Base-by-base conservation (phyloP, 2,797 vertebrate species). In the Buceros bicornis region DNA sequence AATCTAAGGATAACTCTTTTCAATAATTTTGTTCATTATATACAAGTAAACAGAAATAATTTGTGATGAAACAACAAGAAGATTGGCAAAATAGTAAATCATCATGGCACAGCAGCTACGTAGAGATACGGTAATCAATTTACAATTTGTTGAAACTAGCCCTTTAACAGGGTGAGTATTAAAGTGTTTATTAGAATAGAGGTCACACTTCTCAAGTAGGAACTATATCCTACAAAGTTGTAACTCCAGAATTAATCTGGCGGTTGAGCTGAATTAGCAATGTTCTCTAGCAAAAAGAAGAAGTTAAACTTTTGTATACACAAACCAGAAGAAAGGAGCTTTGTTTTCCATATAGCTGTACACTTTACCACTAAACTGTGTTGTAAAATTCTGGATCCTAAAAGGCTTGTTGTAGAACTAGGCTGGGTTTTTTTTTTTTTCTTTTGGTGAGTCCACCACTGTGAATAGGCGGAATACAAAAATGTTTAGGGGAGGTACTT, bases 401-500 rank as follows among this genome's bases (percentile, higher is more conserved):
- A 72, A 73, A 73, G 2, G 35, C 6, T 56, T 29, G 11, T 43
- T 47, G 19, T 47, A 51, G 67, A 79, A 60, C 5, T 42, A 64
- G 11, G 4, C 10, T 65, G 7, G 22, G 53, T 61, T 69, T 16
- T 33, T 33, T 33, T 33, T 33, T 33, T 33, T 33, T 33, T 33
- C 33, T 5, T 51, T 3, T n/a, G 5, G 14, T 2, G 0, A 4
- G 50, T 69, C 28, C 14, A 29, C 35, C 5, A n/a, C 9, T n/a
- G 13, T 48, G 16, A 81, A 24, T 24, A 54, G 18, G 7, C 17
- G 54, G 40, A 43, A 26, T 2, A 29, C 37, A 21, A 45, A 84
- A 40, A 26, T 5, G 1, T 42, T 73, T 12, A 50, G 15, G 9
- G 3, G 2, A 56, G 1, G 1, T 89, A 3, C 1, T 13, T 25